A percentile compares a stretch with the other conserved stretches of the same genome.
Evolutionary conservation across 2,888 invertebrate genomes (phyloP).

Genomic region (Napeogenes inachia): DNA sequence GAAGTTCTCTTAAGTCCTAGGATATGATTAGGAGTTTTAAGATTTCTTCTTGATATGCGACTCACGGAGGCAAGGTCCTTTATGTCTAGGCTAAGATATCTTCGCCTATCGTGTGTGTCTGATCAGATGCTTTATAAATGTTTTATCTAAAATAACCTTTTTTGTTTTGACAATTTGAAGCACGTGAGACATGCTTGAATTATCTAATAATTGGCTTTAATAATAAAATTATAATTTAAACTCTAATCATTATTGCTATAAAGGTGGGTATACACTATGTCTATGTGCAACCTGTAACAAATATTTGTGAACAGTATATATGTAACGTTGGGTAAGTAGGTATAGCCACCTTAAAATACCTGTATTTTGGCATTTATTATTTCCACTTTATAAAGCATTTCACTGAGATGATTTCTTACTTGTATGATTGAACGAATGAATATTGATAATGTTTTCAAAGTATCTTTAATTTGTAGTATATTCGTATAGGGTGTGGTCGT

Average conservation of each 20-base stretch:
- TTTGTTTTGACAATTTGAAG: not conserved
- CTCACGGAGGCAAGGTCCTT: conserved; percentile 46
- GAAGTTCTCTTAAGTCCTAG: conserved; percentile 44
- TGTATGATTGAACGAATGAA: conserved; percentile 62
- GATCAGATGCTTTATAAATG: conserved; percentile 57
- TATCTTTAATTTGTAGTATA: conserved; percentile 50
- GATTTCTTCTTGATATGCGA: conserved; percentile 53
- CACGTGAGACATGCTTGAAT: not conserved
- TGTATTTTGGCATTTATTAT: conserved; percentile 10
- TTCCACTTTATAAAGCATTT: conserved; percentile 44
- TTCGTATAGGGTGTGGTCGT: conserved; percentile 64
- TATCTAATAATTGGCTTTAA: not conserved
- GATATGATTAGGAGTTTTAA: conserved; percentile 32
- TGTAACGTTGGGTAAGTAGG: no score
- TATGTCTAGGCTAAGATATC: conserved; percentile 59
- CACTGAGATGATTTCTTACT: conserved; percentile 42
- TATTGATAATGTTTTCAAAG: conserved; percentile 45
- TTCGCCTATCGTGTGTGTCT: conserved; percentile 56
- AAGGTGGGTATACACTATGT: no score
- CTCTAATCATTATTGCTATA: no score
- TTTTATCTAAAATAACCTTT: not conserved
- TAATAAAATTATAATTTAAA: not conserved
- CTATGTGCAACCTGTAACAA: no score
- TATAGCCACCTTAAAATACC: no score
- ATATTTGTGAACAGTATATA: no score